phyloP scores from a whole-genome alignment of 2,113 vertebrate genomes.

The Acrocephalus arundinaceus region DNA sequence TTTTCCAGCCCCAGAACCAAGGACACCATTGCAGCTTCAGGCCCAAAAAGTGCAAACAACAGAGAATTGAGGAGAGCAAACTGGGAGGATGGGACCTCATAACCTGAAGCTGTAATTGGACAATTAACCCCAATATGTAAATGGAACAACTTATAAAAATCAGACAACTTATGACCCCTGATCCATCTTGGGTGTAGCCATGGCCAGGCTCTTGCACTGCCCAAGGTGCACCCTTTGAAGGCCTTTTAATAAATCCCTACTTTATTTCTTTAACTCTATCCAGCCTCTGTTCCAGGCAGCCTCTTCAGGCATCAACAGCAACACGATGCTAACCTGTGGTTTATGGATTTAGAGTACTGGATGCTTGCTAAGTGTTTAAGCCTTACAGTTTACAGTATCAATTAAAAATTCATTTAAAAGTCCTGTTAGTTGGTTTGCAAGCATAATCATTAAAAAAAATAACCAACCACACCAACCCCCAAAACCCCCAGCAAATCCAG shows the following conservation, averaged over 20 bases:
- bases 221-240: not conserved
- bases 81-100: not conserved
- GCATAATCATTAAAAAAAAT: not conserved
- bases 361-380: not conserved
- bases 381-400: not conserved
- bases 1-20: not conserved
- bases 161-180: not conserved
- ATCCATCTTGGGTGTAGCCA: not conserved
- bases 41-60: not conserved
- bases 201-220: not conserved
- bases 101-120: not conserved
- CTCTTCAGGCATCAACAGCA: not conserved
- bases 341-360: not conserved
- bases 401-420: not conserved
- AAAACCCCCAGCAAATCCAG: not conserved
- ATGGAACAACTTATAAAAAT: not conserved
- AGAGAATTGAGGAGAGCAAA: not conserved
- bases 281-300: not conserved
- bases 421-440: not conserved
- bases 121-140: not conserved
- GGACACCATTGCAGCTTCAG: not conserved
- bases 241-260: not conserved
- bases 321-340: accelerated
- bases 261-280: not conserved
- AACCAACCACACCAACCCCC: accelerated